Evolutionary conservation across 2,888 invertebrate species (phyloP), one percentile per base, ranked within the genome.

Genomic region (Ichneumoninae sp.): DNA sequence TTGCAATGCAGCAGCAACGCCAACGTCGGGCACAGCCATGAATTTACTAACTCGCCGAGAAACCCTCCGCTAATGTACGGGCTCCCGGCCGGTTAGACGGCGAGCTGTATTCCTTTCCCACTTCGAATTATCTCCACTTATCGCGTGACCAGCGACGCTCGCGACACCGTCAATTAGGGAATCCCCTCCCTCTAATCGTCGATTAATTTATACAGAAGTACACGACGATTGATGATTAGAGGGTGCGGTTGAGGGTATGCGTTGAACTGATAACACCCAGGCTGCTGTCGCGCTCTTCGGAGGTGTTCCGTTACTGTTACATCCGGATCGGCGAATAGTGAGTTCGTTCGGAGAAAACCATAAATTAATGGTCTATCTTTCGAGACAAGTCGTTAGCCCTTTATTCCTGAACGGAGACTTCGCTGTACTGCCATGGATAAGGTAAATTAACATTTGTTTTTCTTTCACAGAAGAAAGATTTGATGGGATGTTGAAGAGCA

Each of bases 121-220:
- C 74, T 74, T 75, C 74, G 79, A 79, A 83, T 75, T 83, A 83
- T 83, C 74, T 83, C 66, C 74, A 83, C 83, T 83, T 83, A 83
- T 83, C 79, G 83, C 83, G 79, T 83, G 74, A 83, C 83, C 83
- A 74, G 78, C 74, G 74, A 79, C 74, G 79, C 79, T 79, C 47
- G 54, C 44, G 74, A 75, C 79, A 79, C 79, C 79, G 79, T 83
- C 79, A 83, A 83, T 83, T 83, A 83, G 74, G 26, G 22, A 83
- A 79, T 75, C 0, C 13, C 79, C 70, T 75, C 65, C 65, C 63
- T 75, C 75, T 83, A 79, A 79, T 83, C 79, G 69, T 36, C 79
- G 79, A 83, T 83, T 79, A 83, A 83, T 79, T 79, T 70, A 83
- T 75, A 70, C 44, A 44, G 26, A 74, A 70, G 33, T 44, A 16